Conservation (phyloP, 2,888 invertebrate genomes). For the Imbricaverruca yamaguchii region DNA sequence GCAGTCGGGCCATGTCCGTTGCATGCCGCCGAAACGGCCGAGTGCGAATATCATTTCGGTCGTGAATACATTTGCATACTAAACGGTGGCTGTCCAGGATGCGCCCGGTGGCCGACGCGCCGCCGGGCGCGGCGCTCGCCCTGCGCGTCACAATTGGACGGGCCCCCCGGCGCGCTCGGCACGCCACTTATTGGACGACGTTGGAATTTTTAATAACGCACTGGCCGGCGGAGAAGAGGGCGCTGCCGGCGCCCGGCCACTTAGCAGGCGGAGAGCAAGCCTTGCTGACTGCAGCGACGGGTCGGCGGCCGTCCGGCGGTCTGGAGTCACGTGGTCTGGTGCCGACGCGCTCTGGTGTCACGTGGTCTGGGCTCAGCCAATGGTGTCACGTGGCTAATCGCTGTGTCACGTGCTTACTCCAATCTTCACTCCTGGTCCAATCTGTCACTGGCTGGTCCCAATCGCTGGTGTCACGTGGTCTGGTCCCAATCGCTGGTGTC, state of each 20-base stretch:
- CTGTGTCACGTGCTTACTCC: too few relatives aligned
- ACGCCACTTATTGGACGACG: conserved; percentile 9
- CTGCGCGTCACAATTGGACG: not conserved
- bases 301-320: too few relatives aligned
- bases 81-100: not conserved
- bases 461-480: too few relatives aligned
- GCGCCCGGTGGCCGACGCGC: not conserved
- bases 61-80: conserved; percentile 20
- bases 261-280: not conserved
- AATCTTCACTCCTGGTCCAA: too few relatives aligned
- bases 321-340: not conserved
- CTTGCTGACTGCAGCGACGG: too few relatives aligned
- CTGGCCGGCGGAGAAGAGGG: too few relatives aligned
- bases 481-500: too few relatives aligned
- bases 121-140: not conserved
- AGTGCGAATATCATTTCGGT: not conserved
- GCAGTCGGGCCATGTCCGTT: not conserved
- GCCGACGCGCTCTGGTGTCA: not conserved
- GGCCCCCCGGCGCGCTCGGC: not conserved
- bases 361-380: too few relatives aligned
- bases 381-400: too few relatives aligned
- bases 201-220: conserved; percentile 16
- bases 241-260: not conserved
- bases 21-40: not conserved
- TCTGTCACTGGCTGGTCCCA: too few relatives aligned